These are phyloP conservation scores for Phataginus tetradactyla DNA, from an alignment of 2,797 vertebrate species.

Conservation along the genomic window DNA sequence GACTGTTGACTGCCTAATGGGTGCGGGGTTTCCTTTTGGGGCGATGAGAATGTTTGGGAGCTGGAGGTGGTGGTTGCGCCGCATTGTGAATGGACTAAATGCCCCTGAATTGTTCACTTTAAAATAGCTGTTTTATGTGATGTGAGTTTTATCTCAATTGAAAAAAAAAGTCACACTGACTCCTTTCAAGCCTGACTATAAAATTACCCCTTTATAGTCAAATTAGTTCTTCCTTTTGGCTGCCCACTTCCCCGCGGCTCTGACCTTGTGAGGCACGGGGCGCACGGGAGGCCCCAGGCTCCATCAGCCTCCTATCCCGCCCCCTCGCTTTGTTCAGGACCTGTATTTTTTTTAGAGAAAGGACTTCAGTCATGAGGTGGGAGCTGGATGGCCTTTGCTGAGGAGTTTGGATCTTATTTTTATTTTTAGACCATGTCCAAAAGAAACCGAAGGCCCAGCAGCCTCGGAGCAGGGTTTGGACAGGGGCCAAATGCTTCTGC, in stretches of 20 bases:
- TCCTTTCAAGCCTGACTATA: background rate
- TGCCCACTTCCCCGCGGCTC: background rate
- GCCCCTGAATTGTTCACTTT: background rate
- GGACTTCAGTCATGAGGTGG: background rate
- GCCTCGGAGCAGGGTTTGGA: constrained; percentile 13
- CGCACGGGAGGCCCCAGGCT: background rate
- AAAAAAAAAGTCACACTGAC: background rate
- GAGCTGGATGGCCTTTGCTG: background rate
- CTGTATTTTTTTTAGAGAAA: background rate
- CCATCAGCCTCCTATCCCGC: rapidly evolving
- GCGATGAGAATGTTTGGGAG: background rate
- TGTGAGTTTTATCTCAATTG: background rate
- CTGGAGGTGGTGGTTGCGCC: background rate
- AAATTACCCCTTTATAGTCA: background rate
- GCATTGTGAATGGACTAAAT: rapidly evolving
- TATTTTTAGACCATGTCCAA: constrained; percentile 45
- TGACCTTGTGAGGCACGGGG: too few species aligned
- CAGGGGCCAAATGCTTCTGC: constrained; percentile 48
- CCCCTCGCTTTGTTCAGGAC: background rate
- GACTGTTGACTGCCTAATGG: background rate
- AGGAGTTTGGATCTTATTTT: background rate
- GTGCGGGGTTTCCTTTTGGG: background rate
- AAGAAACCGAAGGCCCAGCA: constrained; percentile 50
- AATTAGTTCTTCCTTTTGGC: background rate
- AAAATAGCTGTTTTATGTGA: background rate